Base-by-base conservation (phyloP, 2,888 invertebrate species). In the Leptinotarsa tumamoca region DNA sequence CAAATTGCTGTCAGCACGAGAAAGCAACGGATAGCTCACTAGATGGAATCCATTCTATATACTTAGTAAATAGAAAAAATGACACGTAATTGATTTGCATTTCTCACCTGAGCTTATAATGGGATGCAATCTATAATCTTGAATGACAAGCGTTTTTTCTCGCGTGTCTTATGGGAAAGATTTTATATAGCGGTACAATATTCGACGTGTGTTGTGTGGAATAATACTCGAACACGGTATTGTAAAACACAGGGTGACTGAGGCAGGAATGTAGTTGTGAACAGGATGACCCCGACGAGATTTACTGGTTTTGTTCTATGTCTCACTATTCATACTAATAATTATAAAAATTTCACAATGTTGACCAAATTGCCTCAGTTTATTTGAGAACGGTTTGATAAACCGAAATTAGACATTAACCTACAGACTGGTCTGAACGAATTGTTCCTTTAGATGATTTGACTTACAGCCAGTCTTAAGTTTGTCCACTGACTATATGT, bases 81-180 rank as follows among this genome's bases (percentile, higher is more conserved):
- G 4, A 63, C 63, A 7, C n/a, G 63, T 63, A 63, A 63, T 43
- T 63, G 63, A 63, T 63, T 63, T 63, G 27, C 17, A 33, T 27
- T 43, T 33, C 33, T 63, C 63, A 33, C n/a, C 33, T 63, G 2
- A 43, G 10, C 63, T n/a, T n/a, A 63, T 63, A 63, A 63, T 33
- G 63, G 63, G 33, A 33, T 63, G 63, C 43, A 63, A 63, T 63
- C 33, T 33, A 63, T n/a, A 63, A 43, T 63, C 63, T 43, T 63
- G 33, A 63, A 63, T 63, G 63, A 63, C 63, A 63, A 63, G 63
- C 63, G n/a, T 33, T 63, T 63, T 63, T 63, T 63, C n/a, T 52
- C 17, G 18, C 13, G 17, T 63, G 63, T 33, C 27, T 43, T 63
- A 63, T 63, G 63, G 13, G n/a, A 33, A 63, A 63, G 33, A 33